These are phyloP conservation scores for Sturnira hondurensis DNA, from an alignment of 2,113 vertebrate species.

Conservation along the genomic window DNA sequence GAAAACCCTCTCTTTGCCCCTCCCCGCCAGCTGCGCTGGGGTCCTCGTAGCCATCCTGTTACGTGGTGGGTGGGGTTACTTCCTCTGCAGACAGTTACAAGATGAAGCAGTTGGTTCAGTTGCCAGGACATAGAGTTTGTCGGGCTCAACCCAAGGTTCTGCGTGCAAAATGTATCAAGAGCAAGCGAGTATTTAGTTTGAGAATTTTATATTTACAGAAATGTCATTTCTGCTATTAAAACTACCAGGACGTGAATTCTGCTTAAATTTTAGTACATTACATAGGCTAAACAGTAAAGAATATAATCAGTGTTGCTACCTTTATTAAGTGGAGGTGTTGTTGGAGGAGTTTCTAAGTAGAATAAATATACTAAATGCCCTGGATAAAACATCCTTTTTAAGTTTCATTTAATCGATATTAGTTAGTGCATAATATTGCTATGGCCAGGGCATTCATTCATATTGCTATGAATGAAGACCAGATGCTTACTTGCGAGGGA, in stretches of 20 bases:
- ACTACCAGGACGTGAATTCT: background rate
- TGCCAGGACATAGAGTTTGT: background rate
- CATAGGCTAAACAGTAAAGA: background rate
- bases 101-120: background rate
- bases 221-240: slow-evolving; percentile 27
- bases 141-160: background rate
- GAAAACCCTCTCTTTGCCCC: background rate
- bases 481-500: background rate
- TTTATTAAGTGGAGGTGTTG: background rate
- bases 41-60: background rate
- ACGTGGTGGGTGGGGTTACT: background rate
- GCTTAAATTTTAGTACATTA: slow-evolving; percentile 25
- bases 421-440: background rate
- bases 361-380: background rate
- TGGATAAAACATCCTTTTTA: background rate
- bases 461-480: background rate
- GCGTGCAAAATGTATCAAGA: background rate
- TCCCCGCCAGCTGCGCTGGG: background rate
- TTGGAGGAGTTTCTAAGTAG: background rate
- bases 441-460: background rate
- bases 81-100: background rate
- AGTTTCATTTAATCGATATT: background rate
- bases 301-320: background rate
- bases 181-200: slow-evolving; percentile 8
- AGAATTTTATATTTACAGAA: background rate